Percentiles rank a stretch among this genome's conserved stretches.
phyloP scores from a whole-genome alignment of 2,113 vertebrate genomes.

The Psilopogon haemacephalus region DNA sequence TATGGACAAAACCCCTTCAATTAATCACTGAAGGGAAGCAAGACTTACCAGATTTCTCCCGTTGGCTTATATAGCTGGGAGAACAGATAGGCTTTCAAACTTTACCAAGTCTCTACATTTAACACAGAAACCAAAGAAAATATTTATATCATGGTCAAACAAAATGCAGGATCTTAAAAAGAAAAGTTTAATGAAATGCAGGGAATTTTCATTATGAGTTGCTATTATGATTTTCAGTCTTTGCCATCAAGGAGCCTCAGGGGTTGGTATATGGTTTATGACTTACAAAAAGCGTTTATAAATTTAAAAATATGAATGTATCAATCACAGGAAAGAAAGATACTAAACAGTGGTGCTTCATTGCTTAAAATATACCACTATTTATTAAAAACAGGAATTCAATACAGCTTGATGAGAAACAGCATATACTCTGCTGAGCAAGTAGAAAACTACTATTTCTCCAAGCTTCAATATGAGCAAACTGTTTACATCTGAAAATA shows the following conservation, averaged over 20 bases:
- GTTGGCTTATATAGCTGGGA: not conserved
- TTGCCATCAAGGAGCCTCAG: not conserved
- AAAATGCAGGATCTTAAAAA: not conserved
- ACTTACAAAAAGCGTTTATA: not conserved
- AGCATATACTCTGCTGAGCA: constrained; percentile 35
- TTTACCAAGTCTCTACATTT: not conserved
- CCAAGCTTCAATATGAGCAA: constrained; percentile 49
- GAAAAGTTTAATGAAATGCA: not conserved
- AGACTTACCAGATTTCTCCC: not conserved
- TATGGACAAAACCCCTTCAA: not conserved
- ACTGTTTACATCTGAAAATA: constrained; percentile 61
- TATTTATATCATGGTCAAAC: not conserved
- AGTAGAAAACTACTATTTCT: constrained; percentile 43
- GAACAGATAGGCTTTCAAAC: constrained; percentile 11
- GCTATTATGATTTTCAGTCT: not conserved
- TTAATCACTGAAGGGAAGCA: not conserved
- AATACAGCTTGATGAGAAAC: constrained; percentile 46
- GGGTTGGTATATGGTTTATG: not conserved
- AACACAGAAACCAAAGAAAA: not conserved
- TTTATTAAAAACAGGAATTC: constrained; percentile 43
- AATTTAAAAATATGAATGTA: not conserved
- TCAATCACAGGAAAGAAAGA: not conserved
- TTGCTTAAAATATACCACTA: constrained; percentile 26
- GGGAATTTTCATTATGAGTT: not conserved
- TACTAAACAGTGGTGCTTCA: not conserved